Evolutionary conservation across 2,113 vertebrate species (phyloP).

Genomic region (Connochaetes taurinus): DNA sequence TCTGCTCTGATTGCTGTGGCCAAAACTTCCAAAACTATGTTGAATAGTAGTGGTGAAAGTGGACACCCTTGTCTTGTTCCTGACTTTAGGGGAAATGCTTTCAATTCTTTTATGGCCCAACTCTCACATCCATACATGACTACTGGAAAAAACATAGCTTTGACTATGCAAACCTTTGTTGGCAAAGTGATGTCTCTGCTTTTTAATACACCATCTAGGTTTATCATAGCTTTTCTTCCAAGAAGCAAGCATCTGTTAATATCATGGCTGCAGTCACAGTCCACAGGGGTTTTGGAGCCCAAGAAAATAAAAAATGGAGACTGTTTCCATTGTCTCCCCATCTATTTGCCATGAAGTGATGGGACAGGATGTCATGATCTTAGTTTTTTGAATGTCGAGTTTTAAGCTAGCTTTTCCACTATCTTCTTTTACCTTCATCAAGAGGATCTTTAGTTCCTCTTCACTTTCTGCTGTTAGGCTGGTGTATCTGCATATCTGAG

Average conservation of each 20-base stretch:
- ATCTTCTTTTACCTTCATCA: background rate
- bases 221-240: background rate
- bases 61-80: no score
- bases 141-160: background rate
- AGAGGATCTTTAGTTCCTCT: background rate
- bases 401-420: background rate
- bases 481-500: background rate
- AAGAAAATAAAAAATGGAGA: background rate
- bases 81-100: no score
- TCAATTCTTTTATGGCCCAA: background rate
- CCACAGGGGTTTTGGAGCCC: background rate
- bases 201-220: background rate
- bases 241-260: background rate
- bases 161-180: background rate
- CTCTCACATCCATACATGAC: background rate
- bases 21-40: no score
- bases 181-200: background rate
- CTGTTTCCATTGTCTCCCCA: background rate
- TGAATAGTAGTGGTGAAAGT: no score
- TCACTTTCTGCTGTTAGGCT: background rate
- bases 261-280: background rate
- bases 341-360: background rate
- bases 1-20: no score
- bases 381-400: background rate
- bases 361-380: background rate